Percentiles rank a stretch among this genome's conserved stretches.
phyloP scores from a whole-genome alignment of 2,888 invertebrate species.

The Chrysodeixis includens region DNA sequence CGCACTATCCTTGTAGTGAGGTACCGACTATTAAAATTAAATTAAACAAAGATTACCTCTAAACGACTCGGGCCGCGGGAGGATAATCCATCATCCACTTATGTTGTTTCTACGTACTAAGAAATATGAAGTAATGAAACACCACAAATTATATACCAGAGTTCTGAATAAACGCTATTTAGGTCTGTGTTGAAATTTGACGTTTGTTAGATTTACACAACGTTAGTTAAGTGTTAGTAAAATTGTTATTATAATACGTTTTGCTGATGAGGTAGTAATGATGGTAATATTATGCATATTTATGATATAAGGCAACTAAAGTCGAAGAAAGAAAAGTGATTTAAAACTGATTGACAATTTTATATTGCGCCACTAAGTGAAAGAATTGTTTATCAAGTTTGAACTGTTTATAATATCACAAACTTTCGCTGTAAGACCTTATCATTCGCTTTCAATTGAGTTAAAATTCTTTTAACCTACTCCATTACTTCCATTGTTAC shows the following conservation, averaged over 20 bases:
- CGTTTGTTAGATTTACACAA: constrained; percentile 57
- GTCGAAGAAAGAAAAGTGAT: too few species aligned
- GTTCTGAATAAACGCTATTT: constrained; percentile 64
- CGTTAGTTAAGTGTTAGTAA: constrained; percentile 38
- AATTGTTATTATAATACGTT: constrained; percentile 46
- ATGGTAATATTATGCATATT: constrained; percentile 38
- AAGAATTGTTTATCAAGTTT: neutral
- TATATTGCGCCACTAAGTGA: neutral
- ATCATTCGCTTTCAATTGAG: neutral
- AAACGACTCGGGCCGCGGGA: constrained; percentile 66
- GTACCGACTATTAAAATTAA: constrained; percentile 80
- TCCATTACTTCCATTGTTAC: neutral
- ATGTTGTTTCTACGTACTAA: constrained; percentile 64
- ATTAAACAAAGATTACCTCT: constrained; percentile 82
- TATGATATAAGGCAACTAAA: too few species aligned
- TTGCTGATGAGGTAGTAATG: constrained; percentile 40
- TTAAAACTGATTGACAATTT: too few species aligned
- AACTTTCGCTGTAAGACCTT: neutral
- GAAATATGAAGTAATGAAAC: constrained; percentile 82
- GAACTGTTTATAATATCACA: constrained; percentile 19
- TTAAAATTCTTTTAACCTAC: neutral
- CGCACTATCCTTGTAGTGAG: constrained; percentile 67
- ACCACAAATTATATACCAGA: constrained; percentile 68
- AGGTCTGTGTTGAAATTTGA: constrained; percentile 57
- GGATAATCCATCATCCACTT: constrained; percentile 76